A percentile compares a stretch with the other conserved stretches of the same genome.
Evolutionary conservation across 2,888 invertebrate genomes (phyloP).

Genomic region (Quadriops clusia): DNA sequence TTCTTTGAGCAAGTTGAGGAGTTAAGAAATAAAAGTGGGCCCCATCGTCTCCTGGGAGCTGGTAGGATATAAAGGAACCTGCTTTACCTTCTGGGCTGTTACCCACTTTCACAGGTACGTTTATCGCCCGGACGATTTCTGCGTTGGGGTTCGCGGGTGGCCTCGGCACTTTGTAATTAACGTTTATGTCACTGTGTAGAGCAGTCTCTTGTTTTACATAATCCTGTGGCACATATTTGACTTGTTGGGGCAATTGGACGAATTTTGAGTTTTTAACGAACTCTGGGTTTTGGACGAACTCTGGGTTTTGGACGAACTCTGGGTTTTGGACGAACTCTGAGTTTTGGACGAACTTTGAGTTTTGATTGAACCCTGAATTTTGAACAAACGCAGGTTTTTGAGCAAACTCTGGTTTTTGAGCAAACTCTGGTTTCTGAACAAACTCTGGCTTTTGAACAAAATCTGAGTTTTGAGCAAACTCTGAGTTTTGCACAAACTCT

Average conservation of each 20-base stretch:
- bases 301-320: conserved; percentile 11
- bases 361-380: too few relatives aligned
- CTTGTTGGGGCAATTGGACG: conserved; percentile 17
- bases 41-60: conserved; percentile 61
- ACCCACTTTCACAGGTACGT: conserved; percentile 16
- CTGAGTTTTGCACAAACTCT: conserved; percentile 44
- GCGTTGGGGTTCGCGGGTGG: conserved; percentile 16
- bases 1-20: conserved; percentile 45
- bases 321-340: too few relatives aligned
- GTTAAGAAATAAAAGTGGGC: conserved; percentile 71
- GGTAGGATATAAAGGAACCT: conserved; percentile 61
- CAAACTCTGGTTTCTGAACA: too few relatives aligned
- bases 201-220: neutral
- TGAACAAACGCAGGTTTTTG: too few relatives aligned
- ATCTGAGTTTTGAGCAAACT: too few relatives aligned
- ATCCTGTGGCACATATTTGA: conserved; percentile 18
- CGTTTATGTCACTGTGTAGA: neutral
- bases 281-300: too few relatives aligned
- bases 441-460: too few relatives aligned
- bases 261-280: conserved; percentile 17
- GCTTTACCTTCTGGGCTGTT: conserved; percentile 34
- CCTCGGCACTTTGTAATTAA: conserved; percentile 13
- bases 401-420: too few relatives aligned
- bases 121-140: conserved; percentile 18
- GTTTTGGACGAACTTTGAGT: too few relatives aligned